Base-by-base conservation (phyloP, 2,888 invertebrate species). In the Dexiosoma caninum region DNA sequence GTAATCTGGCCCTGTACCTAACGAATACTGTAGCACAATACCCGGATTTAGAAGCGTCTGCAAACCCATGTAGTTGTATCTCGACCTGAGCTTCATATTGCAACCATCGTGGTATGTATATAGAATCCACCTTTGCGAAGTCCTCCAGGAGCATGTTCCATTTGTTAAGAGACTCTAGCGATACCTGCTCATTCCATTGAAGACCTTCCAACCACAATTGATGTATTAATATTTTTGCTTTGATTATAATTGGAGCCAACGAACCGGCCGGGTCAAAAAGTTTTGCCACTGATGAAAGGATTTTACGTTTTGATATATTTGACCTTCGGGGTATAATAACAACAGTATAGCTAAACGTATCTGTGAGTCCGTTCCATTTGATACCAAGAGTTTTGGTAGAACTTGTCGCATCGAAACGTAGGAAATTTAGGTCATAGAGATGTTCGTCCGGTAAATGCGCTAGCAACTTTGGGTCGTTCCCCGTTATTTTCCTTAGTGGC, bases 1-100 rank as follows among this genome's bases (percentile, higher is more conserved):
- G 30, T 2, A 6, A 23, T 0, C 8, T 19, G 8, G n/a, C 49
- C n/a, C 49, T 35, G 8, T 9, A 49, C 2, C 46, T 23, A 14
- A 69, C 1, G 37, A 53, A 59, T 8, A 59, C 12, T 6, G 37
- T 35, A 0, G 70, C 37, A n/a, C 37, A 70, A 27, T 59, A 70
- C 2, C 57, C 57, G 0, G 10, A n/a, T 16, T 46, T 59, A 10
- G 70, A 46, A 2, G 70, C 46, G 10, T 70, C 57, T 1, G 37
- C 57, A 37, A 70, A 70, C 6, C 59, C 59, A n/a, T 70, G 70
- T 7, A 70, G 49, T 14, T 70, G 23, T 8, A 49, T 12, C 1
- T 1, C 10, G 4, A 40, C 49, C 10, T 12, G 10, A 2, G 70
- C 49, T 3, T 12, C 10, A 10, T 49, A 59, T 16, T 53, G 30